Evolutionary conservation across 2,888 invertebrate species (phyloP), one percentile per base, ranked within the genome.

Genomic region (Boloria euphrosyne): DNA sequence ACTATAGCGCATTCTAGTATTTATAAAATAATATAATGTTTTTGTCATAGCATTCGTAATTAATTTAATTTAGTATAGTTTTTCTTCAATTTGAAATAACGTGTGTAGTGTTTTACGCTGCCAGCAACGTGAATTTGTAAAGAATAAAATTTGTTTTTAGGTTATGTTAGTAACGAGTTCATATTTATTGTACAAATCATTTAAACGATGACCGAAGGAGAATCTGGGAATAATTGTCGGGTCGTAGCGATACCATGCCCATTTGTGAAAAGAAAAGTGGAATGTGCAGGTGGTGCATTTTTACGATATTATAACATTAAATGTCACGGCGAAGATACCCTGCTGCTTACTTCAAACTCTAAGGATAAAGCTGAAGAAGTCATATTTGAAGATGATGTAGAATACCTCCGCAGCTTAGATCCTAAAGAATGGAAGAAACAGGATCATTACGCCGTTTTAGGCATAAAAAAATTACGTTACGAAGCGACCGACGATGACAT

Each of bases 401-500:
- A 95, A 66, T 97, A 97, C 84, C 92, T 99, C 70, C 93, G 96
- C 73, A 97, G 97, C 68, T 91, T 99, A 72, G 97, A 99, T 89
- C 99, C 99, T 3, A 98, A 97, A 85, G 97, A 98, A 79, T 99
- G 98, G 98, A 99, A 98, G 93, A 95, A 97, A 78, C 99, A 99
- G 90, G 99, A 99, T 87, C 99, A 99, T 86, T 99, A 99, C 87
- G 96, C 96, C 47, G 98, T 99, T 16, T 92, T 99, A 69, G 99
- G 99, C 60, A 94, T 99, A 77, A 95, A 95, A 76, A 95, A 95
- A 70, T 87, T 96, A 60, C 94, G 99, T 67, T 95, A 95, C 84
- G 95, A 95, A 84, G 98, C 99, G 0, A 95, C 96, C 0, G 97
- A 98, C 75, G 97, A 98, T 68, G 96, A 98, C 78, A 98, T 99